phyloP scores from a whole-genome alignment of 2,113 vertebrate species.

The Picathartes gymnocephalus region DNA sequence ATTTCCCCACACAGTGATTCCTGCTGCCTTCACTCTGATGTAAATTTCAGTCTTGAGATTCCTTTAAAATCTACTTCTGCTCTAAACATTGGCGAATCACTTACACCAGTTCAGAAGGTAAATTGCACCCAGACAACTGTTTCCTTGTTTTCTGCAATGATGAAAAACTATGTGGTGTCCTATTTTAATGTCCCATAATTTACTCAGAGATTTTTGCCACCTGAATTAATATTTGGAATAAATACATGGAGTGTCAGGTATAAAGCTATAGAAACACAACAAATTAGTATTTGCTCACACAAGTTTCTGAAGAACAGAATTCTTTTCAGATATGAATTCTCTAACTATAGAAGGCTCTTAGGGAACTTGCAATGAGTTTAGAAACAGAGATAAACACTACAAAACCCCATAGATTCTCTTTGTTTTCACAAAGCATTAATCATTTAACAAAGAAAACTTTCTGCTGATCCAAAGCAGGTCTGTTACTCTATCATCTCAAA shows the following conservation, averaged over 20 bases:
- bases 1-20: neutral
- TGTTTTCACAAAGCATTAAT: neutral
- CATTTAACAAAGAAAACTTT: neutral
- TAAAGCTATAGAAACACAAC: neutral
- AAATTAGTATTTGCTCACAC: neutral
- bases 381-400: neutral
- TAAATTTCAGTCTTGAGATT: neutral
- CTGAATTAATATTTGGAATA: neutral
- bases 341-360: neutral
- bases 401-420: neutral
- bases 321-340: neutral
- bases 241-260: neutral
- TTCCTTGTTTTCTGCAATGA: neutral
- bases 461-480: neutral
- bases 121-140: neutral
- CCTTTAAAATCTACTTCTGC: neutral
- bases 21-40: neutral
- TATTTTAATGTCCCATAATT: neutral
- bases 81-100: neutral
- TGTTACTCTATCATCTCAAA: neutral
- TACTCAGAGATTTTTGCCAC: neutral
- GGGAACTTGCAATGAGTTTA: neutral
- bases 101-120: neutral
- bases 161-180: neutral
- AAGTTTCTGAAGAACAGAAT: neutral